Evolutionary conservation across 37 sponge, comb jelly and placozoan species (phyloP).

Genomic region (Eunapius fragilis): DNA sequence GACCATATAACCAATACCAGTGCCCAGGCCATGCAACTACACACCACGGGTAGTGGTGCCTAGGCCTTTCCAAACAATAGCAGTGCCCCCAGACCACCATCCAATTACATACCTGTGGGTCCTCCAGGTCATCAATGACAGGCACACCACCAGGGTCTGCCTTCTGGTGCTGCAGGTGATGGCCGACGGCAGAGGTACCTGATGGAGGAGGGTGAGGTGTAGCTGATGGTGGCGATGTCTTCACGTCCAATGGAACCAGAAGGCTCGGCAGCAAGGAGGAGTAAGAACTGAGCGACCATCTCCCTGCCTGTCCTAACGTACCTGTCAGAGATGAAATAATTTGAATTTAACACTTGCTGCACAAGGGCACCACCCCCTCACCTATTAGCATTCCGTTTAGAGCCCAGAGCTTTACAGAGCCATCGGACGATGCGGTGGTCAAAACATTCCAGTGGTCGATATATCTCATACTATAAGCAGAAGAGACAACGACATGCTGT

Average conservation of each 20-base stretch:
- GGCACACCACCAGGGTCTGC: neutral
- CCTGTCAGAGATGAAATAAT: slow-evolving; percentile 10
- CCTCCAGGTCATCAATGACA: neutral
- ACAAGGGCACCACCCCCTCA: too few relatives aligned
- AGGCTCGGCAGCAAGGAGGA: slow-evolving; percentile 24
- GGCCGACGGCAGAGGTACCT: neutral
- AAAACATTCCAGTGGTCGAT: slow-evolving; percentile 42
- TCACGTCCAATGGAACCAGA: neutral
- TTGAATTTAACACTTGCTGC: neutral
- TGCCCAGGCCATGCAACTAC: too few relatives aligned
- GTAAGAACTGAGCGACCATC: slow-evolving; percentile 52
- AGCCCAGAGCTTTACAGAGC: slow-evolving; percentile 71
- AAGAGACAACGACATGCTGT: too few relatives aligned
- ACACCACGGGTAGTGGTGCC: too few relatives aligned
- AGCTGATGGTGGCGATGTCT: neutral
- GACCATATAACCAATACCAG: too few relatives aligned
- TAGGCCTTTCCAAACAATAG: too few relatives aligned
- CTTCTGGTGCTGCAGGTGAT: neutral
- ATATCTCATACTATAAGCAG: slow-evolving; percentile 47
- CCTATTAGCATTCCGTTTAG: slow-evolving; percentile 73
- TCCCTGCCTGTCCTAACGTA: slow-evolving; percentile 58
- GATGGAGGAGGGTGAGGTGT: neutral
- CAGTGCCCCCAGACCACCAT: neutral
- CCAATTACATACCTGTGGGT: neutral
- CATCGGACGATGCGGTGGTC: slow-evolving; percentile 57